phyloP scores from a whole-genome alignment of 2,113 vertebrate genomes.

The Antigone vipio region DNA sequence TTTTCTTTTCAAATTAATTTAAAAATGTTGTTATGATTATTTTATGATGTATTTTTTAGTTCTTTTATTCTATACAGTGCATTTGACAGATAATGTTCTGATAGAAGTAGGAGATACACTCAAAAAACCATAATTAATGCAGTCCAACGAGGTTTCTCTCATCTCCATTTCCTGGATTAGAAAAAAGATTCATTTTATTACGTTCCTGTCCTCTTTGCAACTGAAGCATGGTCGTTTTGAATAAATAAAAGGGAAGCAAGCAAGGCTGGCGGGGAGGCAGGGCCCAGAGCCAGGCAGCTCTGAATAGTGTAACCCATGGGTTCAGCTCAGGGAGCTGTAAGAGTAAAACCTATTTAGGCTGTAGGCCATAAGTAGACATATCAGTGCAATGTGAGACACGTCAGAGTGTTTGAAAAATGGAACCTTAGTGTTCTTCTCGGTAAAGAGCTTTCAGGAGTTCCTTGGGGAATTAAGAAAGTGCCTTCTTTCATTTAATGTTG shows the following conservation, averaged over 20 bases:
- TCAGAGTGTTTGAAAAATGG: not conserved
- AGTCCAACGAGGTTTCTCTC: too few relatives aligned
- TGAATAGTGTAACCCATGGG: not conserved
- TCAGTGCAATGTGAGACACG: not conserved
- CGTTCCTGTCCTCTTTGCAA: not conserved
- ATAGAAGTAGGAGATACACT: too few relatives aligned
- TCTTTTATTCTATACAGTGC: too few relatives aligned
- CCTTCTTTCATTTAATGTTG: not conserved
- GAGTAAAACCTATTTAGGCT: not conserved
- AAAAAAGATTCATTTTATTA: not conserved
- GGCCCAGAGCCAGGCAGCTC: not conserved
- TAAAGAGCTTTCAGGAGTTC: not conserved
- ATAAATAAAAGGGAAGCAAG: not conserved
- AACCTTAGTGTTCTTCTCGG: not conserved
- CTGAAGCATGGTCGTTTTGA: not conserved
- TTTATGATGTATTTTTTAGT: too few relatives aligned
- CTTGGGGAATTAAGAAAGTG: not conserved
- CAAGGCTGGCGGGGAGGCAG: rapidly evolving
- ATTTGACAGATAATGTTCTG: too few relatives aligned
- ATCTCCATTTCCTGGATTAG: too few relatives aligned
- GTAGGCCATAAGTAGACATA: not conserved
- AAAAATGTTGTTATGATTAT: too few relatives aligned
- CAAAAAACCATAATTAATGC: too few relatives aligned
- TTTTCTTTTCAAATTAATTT: not conserved
- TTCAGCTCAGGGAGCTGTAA: not conserved